Evolutionary conservation across 1,140 invertebrate genomes (phyloP).

Genomic region (Orius insidiosus): DNA sequence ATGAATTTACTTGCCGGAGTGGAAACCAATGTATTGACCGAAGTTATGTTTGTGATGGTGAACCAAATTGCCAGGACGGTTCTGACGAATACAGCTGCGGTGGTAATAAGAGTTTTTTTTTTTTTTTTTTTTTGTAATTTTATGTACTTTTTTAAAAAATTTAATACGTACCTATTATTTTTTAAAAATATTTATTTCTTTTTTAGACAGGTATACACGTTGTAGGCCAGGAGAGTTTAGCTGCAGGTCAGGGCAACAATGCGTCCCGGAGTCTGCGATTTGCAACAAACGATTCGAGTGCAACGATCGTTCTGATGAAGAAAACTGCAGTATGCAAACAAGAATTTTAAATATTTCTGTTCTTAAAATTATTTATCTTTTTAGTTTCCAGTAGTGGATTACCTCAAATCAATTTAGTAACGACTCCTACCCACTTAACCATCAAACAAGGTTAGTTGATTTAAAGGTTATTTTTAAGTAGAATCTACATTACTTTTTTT

Average conservation of each 20-base stretch:
- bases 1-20: constrained; percentile 31
- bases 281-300: constrained; percentile 82
- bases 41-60: constrained; percentile 39
- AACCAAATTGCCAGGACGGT: constrained; percentile 40
- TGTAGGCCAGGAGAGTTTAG: constrained; percentile 33
- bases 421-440: too few relatives aligned
- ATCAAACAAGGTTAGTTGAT: constrained; percentile 2
- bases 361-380: too few relatives aligned
- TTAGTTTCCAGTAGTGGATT: too few relatives aligned
- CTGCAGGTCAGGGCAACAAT: constrained; percentile 33
- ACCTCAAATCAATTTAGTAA: too few relatives aligned
- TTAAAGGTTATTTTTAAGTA: too few relatives aligned
- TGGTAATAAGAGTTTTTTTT: too few relatives aligned
- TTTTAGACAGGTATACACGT: constrained; percentile 30
- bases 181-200: too few relatives aligned
- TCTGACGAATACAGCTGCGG: constrained; percentile 40
- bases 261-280: constrained; percentile 31
- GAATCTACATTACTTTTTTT: too few relatives aligned
- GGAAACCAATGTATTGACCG: constrained; percentile 33
- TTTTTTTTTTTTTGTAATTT: too few relatives aligned
- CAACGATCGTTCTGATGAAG: constrained; percentile 75
- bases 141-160: too few relatives aligned
- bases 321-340: constrained; percentile 21
- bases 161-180: too few relatives aligned
- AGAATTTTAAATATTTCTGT: background rate